phyloP scores from a whole-genome alignment of 2,797 vertebrate species.

The Tamandua tetradactyla region DNA sequence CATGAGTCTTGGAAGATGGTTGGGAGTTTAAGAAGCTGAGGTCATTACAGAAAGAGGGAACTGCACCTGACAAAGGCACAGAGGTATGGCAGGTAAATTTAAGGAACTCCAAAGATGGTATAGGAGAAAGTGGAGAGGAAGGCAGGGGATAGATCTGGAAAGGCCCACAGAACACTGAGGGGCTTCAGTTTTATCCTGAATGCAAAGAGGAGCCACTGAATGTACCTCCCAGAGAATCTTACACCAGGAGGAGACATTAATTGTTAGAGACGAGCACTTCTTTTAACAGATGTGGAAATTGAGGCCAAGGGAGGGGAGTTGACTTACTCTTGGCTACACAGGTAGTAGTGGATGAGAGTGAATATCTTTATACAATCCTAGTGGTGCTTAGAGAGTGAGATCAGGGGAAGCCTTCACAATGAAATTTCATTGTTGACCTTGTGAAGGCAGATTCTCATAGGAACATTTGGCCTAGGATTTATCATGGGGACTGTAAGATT shows the following conservation, averaged over 20 bases:
- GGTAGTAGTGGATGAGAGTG: background rate
- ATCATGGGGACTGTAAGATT: conserved; percentile 66
- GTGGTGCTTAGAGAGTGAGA: background rate
- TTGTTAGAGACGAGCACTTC: background rate
- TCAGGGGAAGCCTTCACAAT: background rate
- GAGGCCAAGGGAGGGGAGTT: background rate
- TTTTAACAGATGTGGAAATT: conserved; percentile 28
- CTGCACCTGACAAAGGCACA: background rate
- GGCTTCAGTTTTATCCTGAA: background rate
- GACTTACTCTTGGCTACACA: background rate
- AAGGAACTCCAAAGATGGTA: background rate
- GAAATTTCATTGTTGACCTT: conserved; percentile 48
- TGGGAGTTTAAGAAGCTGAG: background rate
- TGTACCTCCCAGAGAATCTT: background rate
- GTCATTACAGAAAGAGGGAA: background rate
- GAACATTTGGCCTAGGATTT: conserved; percentile 67
- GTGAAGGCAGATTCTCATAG: conserved; percentile 76
- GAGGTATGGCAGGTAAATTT: background rate
- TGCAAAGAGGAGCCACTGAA: background rate
- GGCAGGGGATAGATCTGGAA: background rate
- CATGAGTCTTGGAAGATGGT: background rate
- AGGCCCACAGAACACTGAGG: background rate
- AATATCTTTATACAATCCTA: background rate
- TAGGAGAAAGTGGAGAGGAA: background rate
- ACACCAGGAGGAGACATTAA: background rate